These are phyloP conservation scores for Dendrophyllia cribrosa DNA, from an alignment of 64 coral and sea anemone genomes.

Conservation along the genomic window DNA sequence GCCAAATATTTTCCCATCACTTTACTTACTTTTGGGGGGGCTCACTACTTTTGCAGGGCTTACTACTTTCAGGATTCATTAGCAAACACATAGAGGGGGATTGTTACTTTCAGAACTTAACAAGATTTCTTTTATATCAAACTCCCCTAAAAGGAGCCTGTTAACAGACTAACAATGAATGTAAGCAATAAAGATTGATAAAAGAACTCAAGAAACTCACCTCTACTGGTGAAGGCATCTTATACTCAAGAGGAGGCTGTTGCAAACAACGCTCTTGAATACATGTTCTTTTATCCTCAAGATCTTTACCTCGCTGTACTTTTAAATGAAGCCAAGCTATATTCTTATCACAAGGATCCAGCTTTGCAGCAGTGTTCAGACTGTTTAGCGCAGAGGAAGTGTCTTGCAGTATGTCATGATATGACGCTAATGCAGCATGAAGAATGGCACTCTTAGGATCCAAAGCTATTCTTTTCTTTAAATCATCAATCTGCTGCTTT, in stretches of 20 bases:
- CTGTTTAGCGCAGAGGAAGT: conserved; percentile 19
- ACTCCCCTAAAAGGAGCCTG: too few species aligned
- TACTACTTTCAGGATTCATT: too few species aligned
- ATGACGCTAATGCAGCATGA: conserved; percentile 54
- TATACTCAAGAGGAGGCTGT: neutral
- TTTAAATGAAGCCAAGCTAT: conserved; percentile 67
- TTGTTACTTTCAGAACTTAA: too few species aligned
- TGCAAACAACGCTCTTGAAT: neutral
- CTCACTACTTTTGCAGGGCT: too few species aligned
- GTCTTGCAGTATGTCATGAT: conserved; percentile 42
- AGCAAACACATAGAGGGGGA: too few species aligned
- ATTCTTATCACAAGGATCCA: conserved; percentile 52
- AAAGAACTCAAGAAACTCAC: neutral
- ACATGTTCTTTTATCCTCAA: conserved; percentile 37
- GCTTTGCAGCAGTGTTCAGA: conserved; percentile 44
- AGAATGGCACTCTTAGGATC: conserved; percentile 33
- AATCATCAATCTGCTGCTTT: neutral
- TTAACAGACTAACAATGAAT: too few species aligned
- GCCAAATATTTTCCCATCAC: too few species aligned
- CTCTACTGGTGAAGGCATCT: conserved; percentile 47
- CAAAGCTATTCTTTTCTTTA: conserved; percentile 7
- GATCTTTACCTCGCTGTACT: conserved; percentile 24
- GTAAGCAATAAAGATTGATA: neutral
- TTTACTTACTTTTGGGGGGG: too few species aligned
- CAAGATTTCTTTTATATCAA: too few species aligned